Base-by-base conservation (phyloP, 1,140 invertebrate species). In the Periplaneta americana region DNA sequence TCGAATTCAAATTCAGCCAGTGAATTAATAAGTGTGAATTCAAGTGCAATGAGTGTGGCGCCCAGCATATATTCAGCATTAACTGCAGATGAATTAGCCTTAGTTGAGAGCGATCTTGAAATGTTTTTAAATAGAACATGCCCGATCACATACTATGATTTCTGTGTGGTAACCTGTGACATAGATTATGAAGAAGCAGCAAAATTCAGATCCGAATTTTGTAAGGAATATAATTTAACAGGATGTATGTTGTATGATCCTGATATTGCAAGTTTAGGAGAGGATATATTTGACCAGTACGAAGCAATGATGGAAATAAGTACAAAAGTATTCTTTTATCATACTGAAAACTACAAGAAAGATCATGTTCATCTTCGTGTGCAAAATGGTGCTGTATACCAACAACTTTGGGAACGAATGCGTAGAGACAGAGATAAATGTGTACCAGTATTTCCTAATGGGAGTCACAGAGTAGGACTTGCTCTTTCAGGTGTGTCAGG, bases 361-460 rank as follows among this genome's bases (percentile, higher is more conserved):
- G 66, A 80, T 37, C n/a, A 17, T 9, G 80, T 82, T 39, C 76
- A 34, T 74, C 48, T 28, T 4, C n/a, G 82, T 22, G n/a, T 82
- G 8, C 82, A 82, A 75, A 82, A 77, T 78, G 82, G 74, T 34
- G 78, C 82, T 36, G 82, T 82, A 11, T 82, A 80, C 48, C 74
- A 80, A 34, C 39, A 36, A 22, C 74, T 82, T n/a, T 80, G 80
- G 74, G 31, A 57, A 32, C 34, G 57, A 36, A 75, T 57, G 22
- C 31, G 39, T 28, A 37, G 78, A 28, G 82, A 80, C 35, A 82
- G 77, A 76, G 82, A 80, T 66, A 82, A 82, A 76, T 82, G 82
- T 80, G 82, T 82, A 31, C 82, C 82, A 22, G 78, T 80, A 34
- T 82, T 82, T 76, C 82, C 78, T 5, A 34, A 80, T 66, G 82